phyloP scores from a whole-genome alignment of 2,888 invertebrate genomes.

The Cremastobaeus sp. region DNA sequence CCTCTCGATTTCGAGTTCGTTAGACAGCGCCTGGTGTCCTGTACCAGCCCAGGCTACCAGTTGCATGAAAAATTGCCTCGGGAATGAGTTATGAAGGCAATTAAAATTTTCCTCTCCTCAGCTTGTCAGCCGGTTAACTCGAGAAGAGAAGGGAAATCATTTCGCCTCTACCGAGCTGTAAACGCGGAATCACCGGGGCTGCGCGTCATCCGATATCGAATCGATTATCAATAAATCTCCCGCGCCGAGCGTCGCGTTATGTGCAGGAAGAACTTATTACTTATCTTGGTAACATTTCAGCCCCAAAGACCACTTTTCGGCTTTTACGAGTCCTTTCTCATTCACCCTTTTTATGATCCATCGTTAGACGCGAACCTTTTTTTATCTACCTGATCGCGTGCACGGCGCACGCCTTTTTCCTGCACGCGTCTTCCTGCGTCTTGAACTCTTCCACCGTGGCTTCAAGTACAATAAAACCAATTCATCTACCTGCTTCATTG shows the following conservation, averaged over 20 bases:
- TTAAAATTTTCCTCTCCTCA: conserved; percentile 9
- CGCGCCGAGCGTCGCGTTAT: no score
- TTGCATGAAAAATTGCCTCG: conserved; percentile 32
- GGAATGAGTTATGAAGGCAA: conserved; percentile 32
- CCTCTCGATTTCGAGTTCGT: conserved; percentile 23
- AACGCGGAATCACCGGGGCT: background rate
- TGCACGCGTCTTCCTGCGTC: conserved; percentile 9
- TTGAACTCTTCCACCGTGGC: background rate
- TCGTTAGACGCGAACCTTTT: conserved; percentile 23
- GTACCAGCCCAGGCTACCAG: conserved; percentile 24
- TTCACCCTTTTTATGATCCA: conserved; percentile 38
- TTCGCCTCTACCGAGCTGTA: background rate
- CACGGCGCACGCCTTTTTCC: conserved; percentile 39
- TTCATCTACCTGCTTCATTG: conserved; percentile 50
- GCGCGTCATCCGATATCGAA: conserved; percentile 16
- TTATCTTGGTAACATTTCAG: background rate
- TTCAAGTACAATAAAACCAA: conserved; percentile 6
- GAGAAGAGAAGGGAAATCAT: conserved; percentile 23
- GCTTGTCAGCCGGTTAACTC: conserved; percentile 21
- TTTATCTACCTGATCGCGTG: conserved; percentile 56
- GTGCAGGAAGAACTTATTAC: background rate
- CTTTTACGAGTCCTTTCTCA: conserved; percentile 1
- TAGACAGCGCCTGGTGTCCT: conserved; percentile 2
- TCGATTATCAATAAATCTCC: conserved; percentile 3
- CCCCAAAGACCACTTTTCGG: background rate